A percentile compares a stretch with the other conserved stretches of the same genome.
phyloP scores from a whole-genome alignment of 2,113 vertebrate species.

The Sinocyclocheilus rhinocerous region DNA sequence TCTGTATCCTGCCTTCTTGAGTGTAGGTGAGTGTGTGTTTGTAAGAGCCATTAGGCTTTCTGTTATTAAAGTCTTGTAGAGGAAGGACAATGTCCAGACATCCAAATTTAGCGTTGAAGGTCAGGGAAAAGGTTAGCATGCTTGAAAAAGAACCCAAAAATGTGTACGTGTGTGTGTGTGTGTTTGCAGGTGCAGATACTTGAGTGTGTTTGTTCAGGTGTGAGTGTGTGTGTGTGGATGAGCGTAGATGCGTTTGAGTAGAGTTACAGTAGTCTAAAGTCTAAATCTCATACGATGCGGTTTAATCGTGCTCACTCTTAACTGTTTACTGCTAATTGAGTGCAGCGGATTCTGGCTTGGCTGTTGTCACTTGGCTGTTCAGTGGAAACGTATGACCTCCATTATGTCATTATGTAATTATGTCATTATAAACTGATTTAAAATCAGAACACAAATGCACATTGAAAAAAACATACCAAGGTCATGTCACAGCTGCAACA shows the following conservation, averaged over 20 bases:
- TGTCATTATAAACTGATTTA: constrained; percentile 36
- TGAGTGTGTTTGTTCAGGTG: constrained; percentile 33
- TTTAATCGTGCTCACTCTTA: not conserved
- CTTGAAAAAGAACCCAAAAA: not conserved
- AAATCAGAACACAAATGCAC: constrained; percentile 43
- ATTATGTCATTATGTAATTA: constrained; percentile 38
- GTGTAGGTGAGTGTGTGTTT: not conserved
- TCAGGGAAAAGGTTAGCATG: constrained; percentile 36
- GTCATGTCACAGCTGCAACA: constrained; percentile 32
- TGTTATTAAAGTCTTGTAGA: constrained; percentile 33
- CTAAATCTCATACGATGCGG: not conserved
- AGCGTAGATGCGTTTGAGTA: constrained; percentile 5
- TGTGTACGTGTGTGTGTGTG: not conserved
- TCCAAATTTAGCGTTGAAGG: constrained; percentile 42
- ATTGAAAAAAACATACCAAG: constrained; percentile 21
- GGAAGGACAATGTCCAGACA: constrained; percentile 42
- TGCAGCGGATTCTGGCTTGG: not conserved
- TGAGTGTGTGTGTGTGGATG: constrained; percentile 1
- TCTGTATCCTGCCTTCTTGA: not conserved
- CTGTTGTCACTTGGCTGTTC: constrained; percentile 30
- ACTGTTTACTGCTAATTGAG: constrained; percentile 25
- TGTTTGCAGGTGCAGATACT: constrained; percentile 3
- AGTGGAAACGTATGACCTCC: constrained; percentile 35
- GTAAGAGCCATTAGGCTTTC: constrained; percentile 3
- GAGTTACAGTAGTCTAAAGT: constrained; percentile 12